Percentiles rank a stretch among this genome's conserved stretches.
Conservation (phyloP, 2,797 vertebrate genomes). For the Picus viridis region DNA sequence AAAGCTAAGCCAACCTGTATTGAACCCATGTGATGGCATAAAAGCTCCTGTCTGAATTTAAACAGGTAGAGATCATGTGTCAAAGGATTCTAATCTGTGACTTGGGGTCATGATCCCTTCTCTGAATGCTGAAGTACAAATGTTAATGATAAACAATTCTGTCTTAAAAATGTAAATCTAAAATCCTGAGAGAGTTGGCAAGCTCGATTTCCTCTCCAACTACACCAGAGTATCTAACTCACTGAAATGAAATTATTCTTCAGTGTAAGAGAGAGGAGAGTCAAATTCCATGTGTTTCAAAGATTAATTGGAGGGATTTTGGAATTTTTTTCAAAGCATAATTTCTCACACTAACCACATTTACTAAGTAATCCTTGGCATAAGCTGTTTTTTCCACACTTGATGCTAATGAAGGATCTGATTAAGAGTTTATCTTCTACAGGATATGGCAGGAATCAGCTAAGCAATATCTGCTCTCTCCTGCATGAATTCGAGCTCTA, state of each 20-base stretch:
- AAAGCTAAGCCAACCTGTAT: not conserved
- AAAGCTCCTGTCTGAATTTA: not conserved
- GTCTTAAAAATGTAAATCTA: conserved; percentile 5
- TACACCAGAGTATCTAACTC: not conserved
- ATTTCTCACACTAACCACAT: conserved; percentile 52
- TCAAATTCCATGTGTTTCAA: conserved; percentile 5
- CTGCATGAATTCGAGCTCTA: not conserved
- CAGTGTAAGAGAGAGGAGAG: not conserved
- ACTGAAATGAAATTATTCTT: conserved; percentile 34
- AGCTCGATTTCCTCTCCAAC: not conserved
- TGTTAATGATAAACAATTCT: conserved; percentile 1
- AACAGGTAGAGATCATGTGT: not conserved
- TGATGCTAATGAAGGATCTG: conserved; percentile 53
- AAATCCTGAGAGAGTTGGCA: not conserved
- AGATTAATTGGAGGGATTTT: conserved; percentile 51
- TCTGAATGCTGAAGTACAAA: not conserved
- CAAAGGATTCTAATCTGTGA: not conserved
- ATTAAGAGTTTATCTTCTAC: conserved; percentile 51
- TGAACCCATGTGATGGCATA: not conserved
- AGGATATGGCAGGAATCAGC: not conserved
- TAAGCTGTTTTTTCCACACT: conserved; percentile 23
- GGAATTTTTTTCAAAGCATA: conserved; percentile 33
- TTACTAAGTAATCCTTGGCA: conserved; percentile 44
- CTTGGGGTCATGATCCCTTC: not conserved
- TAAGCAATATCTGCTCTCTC: not conserved